Base-by-base conservation (phyloP, 2,797 vertebrate genomes). In the Phalanger gymnotis region DNA sequence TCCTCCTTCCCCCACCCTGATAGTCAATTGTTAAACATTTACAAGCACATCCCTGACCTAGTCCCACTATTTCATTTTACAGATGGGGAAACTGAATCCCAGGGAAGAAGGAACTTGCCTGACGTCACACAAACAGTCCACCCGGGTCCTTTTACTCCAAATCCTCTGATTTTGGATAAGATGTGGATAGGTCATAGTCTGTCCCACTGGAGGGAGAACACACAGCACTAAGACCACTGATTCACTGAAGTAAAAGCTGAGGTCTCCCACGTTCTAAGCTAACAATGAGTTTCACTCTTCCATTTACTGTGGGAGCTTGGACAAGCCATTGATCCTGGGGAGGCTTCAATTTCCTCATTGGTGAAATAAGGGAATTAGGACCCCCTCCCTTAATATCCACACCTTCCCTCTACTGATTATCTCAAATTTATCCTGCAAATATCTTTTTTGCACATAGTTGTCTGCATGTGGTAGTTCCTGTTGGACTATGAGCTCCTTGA, bases 71-170 rank as follows among this genome's bases (percentile, higher is more conserved):
- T 16, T 73, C 73, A 90, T 91, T 93, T 97, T 92, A 96, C 31
- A 96, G 31, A 87, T 54, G 54, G 95, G 47, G 25, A 96, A 94
- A 54, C 31, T 93, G 94, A 96, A n/a, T 22, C 30, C 56, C 30
- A 52, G 10, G 91, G 53, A 94, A 51, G 51, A 12, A 91, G 1
- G 34, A 51, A 90, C 53, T 61, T 58, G 3, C 47, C 28, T 12
- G 27, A 66, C 66, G 93, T 92, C 91, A 94, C 30, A 31, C 14
- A 53, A 89, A 19, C 92, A 61, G 90, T 31, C 54, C 56, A 94
- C 31, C 22, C 34, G 55, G 40, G 12, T 91, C 47, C n/a, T 1
- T 40, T 51, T 25, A 57, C 34, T 51, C 5, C 14, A 5, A 10
- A 4, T 66, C 66, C 89, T 34, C n/a, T 9, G 2, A 6, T 19